A percentile compares a stretch with the other conserved stretches of the same genome.
phyloP scores from a whole-genome alignment of 2,113 vertebrate genomes.

The Esox niger region DNA sequence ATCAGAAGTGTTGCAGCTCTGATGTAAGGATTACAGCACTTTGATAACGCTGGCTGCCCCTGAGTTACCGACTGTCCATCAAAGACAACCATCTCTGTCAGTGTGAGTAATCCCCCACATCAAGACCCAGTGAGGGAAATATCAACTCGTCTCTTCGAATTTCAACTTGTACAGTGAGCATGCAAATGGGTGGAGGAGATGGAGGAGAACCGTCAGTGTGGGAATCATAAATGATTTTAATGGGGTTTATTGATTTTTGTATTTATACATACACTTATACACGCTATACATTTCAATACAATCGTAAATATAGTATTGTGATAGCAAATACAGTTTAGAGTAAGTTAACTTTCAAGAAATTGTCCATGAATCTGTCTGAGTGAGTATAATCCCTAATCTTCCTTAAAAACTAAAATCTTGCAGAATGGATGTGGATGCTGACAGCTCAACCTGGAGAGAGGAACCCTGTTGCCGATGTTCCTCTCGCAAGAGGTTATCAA shows the following conservation, averaged over 20 bases:
- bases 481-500: no score
- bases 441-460: not conserved
- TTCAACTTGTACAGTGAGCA: not conserved
- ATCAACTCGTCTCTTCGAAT: not conserved
- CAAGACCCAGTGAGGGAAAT: not conserved
- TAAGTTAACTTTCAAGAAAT: no score
- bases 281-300: no score
- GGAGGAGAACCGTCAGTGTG: no score
- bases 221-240: no score
- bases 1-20: conserved; percentile 39
- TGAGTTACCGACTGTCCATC: not conserved
- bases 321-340: no score
- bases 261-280: no score
- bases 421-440: not conserved
- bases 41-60: not conserved
- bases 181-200: no score
- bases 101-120: not conserved
- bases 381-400: no score
- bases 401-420: no score
- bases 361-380: not conserved
- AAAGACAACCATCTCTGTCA: not conserved
- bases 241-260: no score
- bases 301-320: no score
- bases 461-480: not conserved
- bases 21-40: conserved; percentile 54